A percentile compares a stretch with the other conserved stretches of the same genome.
These are phyloP conservation scores for Austrofundulus limnaeus DNA, from an alignment of 2,113 vertebrate genomes.

Conservation along the genomic window DNA sequence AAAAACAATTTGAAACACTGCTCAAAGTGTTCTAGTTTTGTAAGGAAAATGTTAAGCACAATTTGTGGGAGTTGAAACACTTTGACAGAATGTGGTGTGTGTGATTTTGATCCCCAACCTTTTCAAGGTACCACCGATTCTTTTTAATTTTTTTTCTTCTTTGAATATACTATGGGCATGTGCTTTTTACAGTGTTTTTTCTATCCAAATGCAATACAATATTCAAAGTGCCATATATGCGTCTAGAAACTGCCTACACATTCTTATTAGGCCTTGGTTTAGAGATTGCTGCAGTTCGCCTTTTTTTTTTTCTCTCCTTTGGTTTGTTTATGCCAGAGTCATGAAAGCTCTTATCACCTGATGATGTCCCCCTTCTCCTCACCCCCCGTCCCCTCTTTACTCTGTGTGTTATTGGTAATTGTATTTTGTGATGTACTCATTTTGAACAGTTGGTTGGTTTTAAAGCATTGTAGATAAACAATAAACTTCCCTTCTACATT, in stretches of 20 bases:
- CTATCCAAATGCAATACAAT: slow-evolving; percentile 78
- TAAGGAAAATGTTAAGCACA: slow-evolving; percentile 67
- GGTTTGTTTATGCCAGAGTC: slow-evolving; percentile 70
- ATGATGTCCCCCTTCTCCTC: slow-evolving; percentile 32
- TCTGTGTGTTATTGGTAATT: slow-evolving; percentile 66
- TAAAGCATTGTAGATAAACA: slow-evolving; percentile 67
- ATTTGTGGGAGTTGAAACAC: slow-evolving; percentile 63
- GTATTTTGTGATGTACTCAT: slow-evolving; percentile 73
- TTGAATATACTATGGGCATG: slow-evolving; percentile 68
- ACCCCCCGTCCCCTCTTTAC: not conserved
- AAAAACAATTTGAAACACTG: slow-evolving; percentile 61
- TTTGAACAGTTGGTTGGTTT: slow-evolving; percentile 64
- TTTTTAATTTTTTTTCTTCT: slow-evolving; percentile 25
- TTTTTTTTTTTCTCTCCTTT: slow-evolving; percentile 53
- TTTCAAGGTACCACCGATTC: slow-evolving; percentile 70
- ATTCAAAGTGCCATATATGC: slow-evolving; percentile 79
- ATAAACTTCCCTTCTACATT: slow-evolving; percentile 69
- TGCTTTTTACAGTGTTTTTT: slow-evolving; percentile 77
- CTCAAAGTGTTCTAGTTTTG: slow-evolving; percentile 59
- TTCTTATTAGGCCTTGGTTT: slow-evolving; percentile 78
- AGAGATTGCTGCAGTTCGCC: slow-evolving; percentile 75
- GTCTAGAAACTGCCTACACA: slow-evolving; percentile 80
- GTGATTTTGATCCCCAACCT: slow-evolving; percentile 53
- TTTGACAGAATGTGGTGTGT: slow-evolving; percentile 66
- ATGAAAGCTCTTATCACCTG: slow-evolving; percentile 66